Evolutionary conservation across 2,888 invertebrate genomes (phyloP), one percentile per base, ranked within the genome.

Genomic region (Leptarthrus brevirostris): DNA sequence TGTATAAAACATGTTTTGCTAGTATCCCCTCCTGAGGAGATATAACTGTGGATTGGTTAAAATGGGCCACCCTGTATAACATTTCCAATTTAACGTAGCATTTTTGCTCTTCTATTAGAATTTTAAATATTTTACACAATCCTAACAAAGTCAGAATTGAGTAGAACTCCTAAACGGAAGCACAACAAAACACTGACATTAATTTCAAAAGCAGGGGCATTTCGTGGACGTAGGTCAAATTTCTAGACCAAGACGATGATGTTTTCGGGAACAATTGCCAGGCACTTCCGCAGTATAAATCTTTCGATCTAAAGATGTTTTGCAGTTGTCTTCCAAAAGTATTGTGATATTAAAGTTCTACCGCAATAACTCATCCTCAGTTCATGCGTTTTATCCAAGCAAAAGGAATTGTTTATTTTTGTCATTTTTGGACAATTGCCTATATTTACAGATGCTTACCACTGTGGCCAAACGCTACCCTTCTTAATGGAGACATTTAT

Each of bases 301-400:
- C 40, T 61, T 40, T 14, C 8, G 3, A 61, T 61, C 22, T 12
- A 8, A 44, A 44, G 16, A 44, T 14, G 3, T 14, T 12, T 12
- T 44, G 44, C 44, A 44, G n/a, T 44, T 44, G 44, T 44, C n/a
- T 14, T 8, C 30, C 44, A 44, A 44, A 14, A 14, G 44, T 4
- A 44, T 44, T 44, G 16, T 44, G 44, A 44, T 44, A 14, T 4
- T 4, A 44, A 44, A 14, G 8, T 56, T n/a, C 18, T 34, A 61
- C 61, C 61, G 61, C 61, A 61, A 61, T 61, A 61, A 61, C 40
- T 61, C 61, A 61, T 61, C 36, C 36, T 61, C 20, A 36, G 5
- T 16, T 30, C n/a, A 1, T 36, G 16, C 34, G 5, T 30, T 30
- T 30, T 30, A 8, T 30, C 30, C 30, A 6, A 8, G 5, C 30